A percentile compares a stretch with the other conserved stretches of the same genome.
These are phyloP conservation scores for Porites rus DNA, from an alignment of 92 coral and sea anemone genomes.

Conservation along the genomic window DNA sequence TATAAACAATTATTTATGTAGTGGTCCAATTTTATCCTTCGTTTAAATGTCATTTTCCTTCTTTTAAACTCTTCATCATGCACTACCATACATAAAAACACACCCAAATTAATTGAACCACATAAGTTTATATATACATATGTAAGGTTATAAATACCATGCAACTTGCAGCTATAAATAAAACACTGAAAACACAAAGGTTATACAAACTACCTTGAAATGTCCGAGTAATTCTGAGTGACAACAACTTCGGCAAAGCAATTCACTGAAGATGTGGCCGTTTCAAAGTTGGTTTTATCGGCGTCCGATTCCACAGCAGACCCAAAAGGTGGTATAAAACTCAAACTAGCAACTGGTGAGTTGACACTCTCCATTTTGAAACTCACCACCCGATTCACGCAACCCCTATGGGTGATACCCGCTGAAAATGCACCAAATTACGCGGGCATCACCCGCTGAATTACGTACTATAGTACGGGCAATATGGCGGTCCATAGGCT, in stretches of 20 bases:
- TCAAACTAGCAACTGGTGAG: constrained; percentile 15
- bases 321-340: constrained; percentile 45
- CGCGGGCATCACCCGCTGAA: no score
- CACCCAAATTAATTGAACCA: no score
- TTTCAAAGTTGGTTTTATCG: constrained; percentile 65
- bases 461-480: no score
- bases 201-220: constrained; percentile 56
- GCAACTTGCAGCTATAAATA: neutral
- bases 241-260: constrained; percentile 75
- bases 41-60: no score
- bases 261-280: constrained; percentile 60
- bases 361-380: constrained; percentile 29
- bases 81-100: no score
- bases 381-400: neutral
- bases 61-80: no score
- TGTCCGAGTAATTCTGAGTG: constrained; percentile 61
- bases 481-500: no score
- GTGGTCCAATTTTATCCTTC: no score
- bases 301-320: constrained; percentile 54
- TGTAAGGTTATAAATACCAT: neutral
- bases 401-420: no score
- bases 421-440: no score
- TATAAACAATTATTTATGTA: no score
- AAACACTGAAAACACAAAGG: neutral
- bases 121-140: neutral